phyloP scores from a whole-genome alignment of 2,113 vertebrate genomes.

The Mesoclemmys tuberculata region DNA sequence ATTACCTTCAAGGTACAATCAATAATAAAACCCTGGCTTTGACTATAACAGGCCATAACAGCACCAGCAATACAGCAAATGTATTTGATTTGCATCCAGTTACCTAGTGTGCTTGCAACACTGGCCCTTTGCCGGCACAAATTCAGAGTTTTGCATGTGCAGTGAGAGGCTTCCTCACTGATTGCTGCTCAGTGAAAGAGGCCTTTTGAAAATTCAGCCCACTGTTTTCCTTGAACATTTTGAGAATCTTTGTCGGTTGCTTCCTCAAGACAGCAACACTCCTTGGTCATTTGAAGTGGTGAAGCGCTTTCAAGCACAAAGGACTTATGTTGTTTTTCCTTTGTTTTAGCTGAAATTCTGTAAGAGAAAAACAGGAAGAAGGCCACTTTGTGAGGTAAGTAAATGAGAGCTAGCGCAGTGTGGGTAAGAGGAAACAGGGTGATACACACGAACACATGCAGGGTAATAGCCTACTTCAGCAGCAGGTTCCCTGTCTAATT shows the following conservation, averaged over 20 bases:
- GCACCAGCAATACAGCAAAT: background rate
- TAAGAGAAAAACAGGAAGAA: background rate
- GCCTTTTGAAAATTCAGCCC: constrained; percentile 3
- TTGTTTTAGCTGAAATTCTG: constrained; percentile 53
- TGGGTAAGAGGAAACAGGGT: constrained; percentile 16
- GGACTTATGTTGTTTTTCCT: constrained; percentile 19
- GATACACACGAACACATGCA: constrained; percentile 13
- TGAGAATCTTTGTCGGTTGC: background rate
- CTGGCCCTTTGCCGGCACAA: fast-evolving
- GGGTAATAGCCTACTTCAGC: constrained; percentile 64
- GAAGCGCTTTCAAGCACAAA: constrained; percentile 22
- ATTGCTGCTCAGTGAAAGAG: background rate
- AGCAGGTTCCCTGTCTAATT: constrained; percentile 64
- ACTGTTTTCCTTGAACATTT: background rate
- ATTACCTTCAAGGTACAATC: background rate
- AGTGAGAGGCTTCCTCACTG: fast-evolving
- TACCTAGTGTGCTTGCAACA: background rate
- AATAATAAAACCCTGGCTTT: background rate
- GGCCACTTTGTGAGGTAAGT: constrained; percentile 22
- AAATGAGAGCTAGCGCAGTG: constrained; percentile 39
- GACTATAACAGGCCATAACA: background rate
- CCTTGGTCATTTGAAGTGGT: constrained; percentile 16
- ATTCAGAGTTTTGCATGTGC: fast-evolving
- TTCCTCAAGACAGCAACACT: background rate
- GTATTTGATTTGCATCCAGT: fast-evolving